These are phyloP conservation scores for Carettochelys insculpta DNA, from an alignment of 2,113 vertebrate species.

Conservation along the genomic window DNA sequence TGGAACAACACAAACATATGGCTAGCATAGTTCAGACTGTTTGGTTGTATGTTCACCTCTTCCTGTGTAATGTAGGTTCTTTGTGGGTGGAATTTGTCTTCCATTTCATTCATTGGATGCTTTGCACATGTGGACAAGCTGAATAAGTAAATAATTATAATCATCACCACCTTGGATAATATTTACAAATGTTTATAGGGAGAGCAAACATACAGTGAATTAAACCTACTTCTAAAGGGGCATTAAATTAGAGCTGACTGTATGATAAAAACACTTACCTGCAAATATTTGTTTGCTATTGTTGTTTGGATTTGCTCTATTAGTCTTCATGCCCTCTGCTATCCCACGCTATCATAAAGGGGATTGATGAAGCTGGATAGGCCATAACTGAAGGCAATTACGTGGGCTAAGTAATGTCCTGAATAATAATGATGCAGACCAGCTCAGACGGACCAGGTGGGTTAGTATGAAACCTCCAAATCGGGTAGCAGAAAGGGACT, in stretches of 20 bases:
- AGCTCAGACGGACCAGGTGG: neutral
- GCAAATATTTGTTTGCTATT: neutral
- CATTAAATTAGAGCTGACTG: neutral
- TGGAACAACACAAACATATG: neutral
- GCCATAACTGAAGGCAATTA: neutral
- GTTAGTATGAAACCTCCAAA: neutral
- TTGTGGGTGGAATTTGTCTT: neutral
- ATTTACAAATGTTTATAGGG: neutral
- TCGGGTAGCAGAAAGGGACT: neutral
- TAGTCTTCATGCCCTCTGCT: neutral
- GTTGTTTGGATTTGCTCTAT: neutral
- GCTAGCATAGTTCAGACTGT: neutral
- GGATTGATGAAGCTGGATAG: neutral
- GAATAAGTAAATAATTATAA: neutral
- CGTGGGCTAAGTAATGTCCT: neutral
- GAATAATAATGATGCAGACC: neutral
- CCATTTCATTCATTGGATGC: neutral
- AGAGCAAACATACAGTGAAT: neutral
- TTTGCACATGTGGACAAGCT: neutral
- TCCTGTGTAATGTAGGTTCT: neutral
- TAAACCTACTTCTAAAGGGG: neutral
- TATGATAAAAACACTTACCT: neutral
- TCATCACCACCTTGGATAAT: neutral
- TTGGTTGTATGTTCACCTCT: neutral
- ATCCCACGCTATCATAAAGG: neutral